Evolutionary conservation across 2,113 vertebrate genomes (phyloP).

Genomic region (Apaloderma vittatum): DNA sequence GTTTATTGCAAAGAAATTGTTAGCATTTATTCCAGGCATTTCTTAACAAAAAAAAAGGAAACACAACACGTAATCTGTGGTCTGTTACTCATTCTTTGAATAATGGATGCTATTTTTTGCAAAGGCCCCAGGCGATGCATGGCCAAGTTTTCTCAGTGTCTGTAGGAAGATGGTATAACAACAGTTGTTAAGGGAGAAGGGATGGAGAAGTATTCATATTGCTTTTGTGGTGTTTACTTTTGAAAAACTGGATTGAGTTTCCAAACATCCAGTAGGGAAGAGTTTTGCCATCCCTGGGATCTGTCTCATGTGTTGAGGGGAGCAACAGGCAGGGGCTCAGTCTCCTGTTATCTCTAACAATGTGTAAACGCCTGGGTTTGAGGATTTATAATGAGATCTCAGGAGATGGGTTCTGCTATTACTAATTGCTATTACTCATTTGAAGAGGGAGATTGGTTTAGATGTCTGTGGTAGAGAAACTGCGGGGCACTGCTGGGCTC

Average conservation of each 20-base stretch:
- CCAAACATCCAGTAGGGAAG: background rate
- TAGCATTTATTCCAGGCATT: background rate
- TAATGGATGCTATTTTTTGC: constrained; percentile 18
- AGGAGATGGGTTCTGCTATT: background rate
- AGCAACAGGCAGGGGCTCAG: background rate
- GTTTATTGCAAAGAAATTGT: background rate
- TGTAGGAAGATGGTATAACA: background rate
- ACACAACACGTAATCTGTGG: background rate
- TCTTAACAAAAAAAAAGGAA: background rate
- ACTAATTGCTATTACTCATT: constrained; percentile 3
- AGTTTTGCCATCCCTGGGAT: background rate
- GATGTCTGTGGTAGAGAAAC: background rate
- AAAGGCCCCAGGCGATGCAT: background rate
- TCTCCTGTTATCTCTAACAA: background rate
- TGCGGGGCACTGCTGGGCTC: background rate
- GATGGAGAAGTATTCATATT: background rate
- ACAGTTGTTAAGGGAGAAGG: background rate
- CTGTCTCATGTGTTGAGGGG: background rate
- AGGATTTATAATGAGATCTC: constrained; percentile 38
- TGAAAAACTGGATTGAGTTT: constrained; percentile 1
- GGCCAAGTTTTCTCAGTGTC: background rate
- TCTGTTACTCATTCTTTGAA: constrained; percentile 42
- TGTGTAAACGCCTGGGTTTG: background rate
- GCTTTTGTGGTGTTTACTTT: background rate
- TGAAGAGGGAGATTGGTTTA: background rate